Evolutionary conservation across 2,888 invertebrate species (phyloP).

Genomic region (Clostera curtula): DNA sequence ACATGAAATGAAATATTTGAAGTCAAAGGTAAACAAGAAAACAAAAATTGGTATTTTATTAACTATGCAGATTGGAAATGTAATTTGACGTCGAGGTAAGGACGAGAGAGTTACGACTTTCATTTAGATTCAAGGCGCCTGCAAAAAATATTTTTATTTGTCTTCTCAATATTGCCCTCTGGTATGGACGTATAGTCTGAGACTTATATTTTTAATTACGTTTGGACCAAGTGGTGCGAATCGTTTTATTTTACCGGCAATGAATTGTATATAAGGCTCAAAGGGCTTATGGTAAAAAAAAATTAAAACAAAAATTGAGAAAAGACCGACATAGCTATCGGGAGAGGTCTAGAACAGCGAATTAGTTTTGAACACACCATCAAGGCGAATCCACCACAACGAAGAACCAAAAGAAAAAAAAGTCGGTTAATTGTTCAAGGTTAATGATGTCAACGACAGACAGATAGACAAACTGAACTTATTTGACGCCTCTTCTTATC

Average conservation of each 20-base stretch:
- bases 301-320: too few relatives aligned
- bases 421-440: too few relatives aligned
- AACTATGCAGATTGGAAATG: slow-evolving; percentile 1
- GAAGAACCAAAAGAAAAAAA: too few relatives aligned
- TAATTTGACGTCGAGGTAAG: slow-evolving; percentile 5
- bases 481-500: too few relatives aligned
- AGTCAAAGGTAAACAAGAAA: too few relatives aligned
- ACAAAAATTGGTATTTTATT: slow-evolving; percentile 1
- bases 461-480: too few relatives aligned
- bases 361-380: too few relatives aligned
- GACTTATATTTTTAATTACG: slow-evolving; percentile 4
- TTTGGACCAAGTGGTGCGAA: slow-evolving; percentile 5
- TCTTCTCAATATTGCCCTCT: slow-evolving; percentile 3
- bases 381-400: too few relatives aligned
- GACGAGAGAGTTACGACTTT: slow-evolving; percentile 11
- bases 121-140: slow-evolving; percentile 14
- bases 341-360: too few relatives aligned
- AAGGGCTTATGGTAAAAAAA: neutral
- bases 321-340: too few relatives aligned
- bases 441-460: too few relatives aligned
- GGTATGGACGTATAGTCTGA: neutral
- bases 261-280: neutral
- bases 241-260: neutral
- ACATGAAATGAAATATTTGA: too few relatives aligned
- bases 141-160: slow-evolving; percentile 12